A percentile compares a stretch with the other conserved stretches of the same genome.
Evolutionary conservation across 1,140 invertebrate genomes (phyloP).

Genomic region (Dendrolimus kikuchii): DNA sequence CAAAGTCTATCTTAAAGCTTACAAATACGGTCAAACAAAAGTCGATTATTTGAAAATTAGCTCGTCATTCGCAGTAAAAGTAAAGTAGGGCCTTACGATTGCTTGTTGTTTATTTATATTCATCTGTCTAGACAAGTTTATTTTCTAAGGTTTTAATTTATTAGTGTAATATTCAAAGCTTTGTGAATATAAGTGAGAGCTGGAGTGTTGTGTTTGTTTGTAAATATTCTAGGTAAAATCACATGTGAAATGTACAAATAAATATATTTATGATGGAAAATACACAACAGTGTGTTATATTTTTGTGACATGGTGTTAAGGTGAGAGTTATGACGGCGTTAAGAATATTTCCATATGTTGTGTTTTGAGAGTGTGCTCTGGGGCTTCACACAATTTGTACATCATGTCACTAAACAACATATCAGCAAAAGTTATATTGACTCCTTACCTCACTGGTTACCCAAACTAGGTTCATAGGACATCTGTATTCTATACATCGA

Average conservation of each 20-base stretch:
- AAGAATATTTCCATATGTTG: slow-evolving; percentile 43
- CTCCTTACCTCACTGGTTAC: slow-evolving; percentile 25
- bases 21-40: too few species aligned
- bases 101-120: too few species aligned
- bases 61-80: too few species aligned
- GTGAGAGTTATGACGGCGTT: slow-evolving; percentile 33
- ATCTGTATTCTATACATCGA: slow-evolving; percentile 21
- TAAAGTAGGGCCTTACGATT: too few species aligned
- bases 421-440: slow-evolving; percentile 38
- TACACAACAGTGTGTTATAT: slow-evolving; percentile 57
- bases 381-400: slow-evolving; percentile 62
- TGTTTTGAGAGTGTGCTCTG: slow-evolving; percentile 26
- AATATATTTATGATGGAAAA: slow-evolving; percentile 58
- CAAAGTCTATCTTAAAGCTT: too few species aligned
- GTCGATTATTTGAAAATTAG: too few species aligned
- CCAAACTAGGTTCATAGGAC: slow-evolving; percentile 11
- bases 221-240: slow-evolving; percentile 57
- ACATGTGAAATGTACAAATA: slow-evolving; percentile 63
- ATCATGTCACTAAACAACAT: slow-evolving; percentile 58
- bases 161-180: slow-evolving; percentile 27
- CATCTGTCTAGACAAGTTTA: too few species aligned
- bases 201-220: slow-evolving; percentile 53
- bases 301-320: slow-evolving; percentile 67
- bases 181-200: slow-evolving; percentile 45
- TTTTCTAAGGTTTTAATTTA: slow-evolving; percentile 20